Evolutionary conservation across 2,797 vertebrate genomes (phyloP).

Genomic region (Antrozous pallidus): DNA sequence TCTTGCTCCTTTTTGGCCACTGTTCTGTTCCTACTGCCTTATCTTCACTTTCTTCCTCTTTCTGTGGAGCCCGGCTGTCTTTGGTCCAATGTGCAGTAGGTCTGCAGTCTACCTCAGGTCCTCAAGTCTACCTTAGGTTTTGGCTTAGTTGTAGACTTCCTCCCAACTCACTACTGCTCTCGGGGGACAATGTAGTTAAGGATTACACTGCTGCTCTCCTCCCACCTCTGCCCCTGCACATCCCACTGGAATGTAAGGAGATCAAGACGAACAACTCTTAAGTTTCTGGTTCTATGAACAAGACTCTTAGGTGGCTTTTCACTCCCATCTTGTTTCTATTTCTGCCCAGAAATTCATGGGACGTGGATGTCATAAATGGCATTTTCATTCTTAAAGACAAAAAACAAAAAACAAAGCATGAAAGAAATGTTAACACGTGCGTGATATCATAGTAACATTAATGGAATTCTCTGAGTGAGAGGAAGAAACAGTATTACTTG

Average conservation of each 20-base stretch:
- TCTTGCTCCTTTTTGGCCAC: neutral
- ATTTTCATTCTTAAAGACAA: neutral
- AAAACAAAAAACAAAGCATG: neutral
- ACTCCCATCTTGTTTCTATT: neutral
- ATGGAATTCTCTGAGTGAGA: neutral
- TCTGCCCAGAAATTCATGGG: neutral
- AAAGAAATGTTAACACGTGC: neutral
- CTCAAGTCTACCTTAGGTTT: neutral
- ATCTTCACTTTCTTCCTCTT: neutral
- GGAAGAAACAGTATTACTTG: neutral
- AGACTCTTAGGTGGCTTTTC: neutral
- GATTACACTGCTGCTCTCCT: accelerated
- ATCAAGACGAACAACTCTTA: neutral
- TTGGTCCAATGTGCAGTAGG: neutral
- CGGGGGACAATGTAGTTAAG: neutral
- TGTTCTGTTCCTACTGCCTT: neutral
- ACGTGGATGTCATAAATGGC: neutral
- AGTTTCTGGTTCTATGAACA: neutral
- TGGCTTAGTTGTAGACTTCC: neutral
- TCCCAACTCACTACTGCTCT: neutral
- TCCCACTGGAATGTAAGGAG: neutral
- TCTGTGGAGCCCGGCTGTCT: neutral
- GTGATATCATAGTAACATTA: neutral
- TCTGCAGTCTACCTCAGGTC: neutral
- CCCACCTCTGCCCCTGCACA: no score